Conservation (phyloP, 2,888 invertebrate genomes). For the Caenorhabditis doughertyi region DNA sequence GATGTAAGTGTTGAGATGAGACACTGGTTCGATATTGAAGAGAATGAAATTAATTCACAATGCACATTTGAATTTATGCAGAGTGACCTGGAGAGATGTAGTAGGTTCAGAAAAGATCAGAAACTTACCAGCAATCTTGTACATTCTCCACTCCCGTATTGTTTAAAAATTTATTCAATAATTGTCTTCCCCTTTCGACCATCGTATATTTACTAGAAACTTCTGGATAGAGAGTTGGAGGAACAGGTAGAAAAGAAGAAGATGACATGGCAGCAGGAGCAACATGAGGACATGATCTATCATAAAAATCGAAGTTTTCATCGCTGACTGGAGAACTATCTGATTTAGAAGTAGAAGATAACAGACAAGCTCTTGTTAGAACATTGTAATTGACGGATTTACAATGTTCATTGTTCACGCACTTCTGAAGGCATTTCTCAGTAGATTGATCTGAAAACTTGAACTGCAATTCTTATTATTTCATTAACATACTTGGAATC, state of each 20-base stretch:
- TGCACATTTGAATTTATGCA: constrained; percentile 35
- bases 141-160: constrained; percentile 51
- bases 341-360: constrained; percentile 52
- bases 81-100: constrained; percentile 41
- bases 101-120: too few species aligned
- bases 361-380: constrained; percentile 47
- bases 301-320: constrained; percentile 75
- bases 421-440: constrained; percentile 73
- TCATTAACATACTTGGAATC: constrained; percentile 27
- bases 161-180: constrained; percentile 35
- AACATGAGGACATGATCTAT: constrained; percentile 69
- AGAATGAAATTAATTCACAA: constrained; percentile 49
- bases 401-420: constrained; percentile 68
- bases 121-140: constrained; percentile 59
- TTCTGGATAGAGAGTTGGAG: constrained; percentile 50
- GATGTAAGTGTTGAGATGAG: constrained; percentile 11
- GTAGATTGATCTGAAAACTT: constrained; percentile 52
- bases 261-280: constrained; percentile 5
- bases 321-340: constrained; percentile 51
- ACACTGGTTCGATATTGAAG: constrained; percentile 39
- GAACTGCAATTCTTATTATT: neutral
- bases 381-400: constrained; percentile 75
- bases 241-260: constrained; percentile 18
- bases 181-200: constrained; percentile 41
- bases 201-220: constrained; percentile 43